Percentiles rank a stretch among this genome's conserved stretches.
Evolutionary conservation across 2,797 vertebrate genomes (phyloP).

Genomic region (Anas capensis): DNA sequence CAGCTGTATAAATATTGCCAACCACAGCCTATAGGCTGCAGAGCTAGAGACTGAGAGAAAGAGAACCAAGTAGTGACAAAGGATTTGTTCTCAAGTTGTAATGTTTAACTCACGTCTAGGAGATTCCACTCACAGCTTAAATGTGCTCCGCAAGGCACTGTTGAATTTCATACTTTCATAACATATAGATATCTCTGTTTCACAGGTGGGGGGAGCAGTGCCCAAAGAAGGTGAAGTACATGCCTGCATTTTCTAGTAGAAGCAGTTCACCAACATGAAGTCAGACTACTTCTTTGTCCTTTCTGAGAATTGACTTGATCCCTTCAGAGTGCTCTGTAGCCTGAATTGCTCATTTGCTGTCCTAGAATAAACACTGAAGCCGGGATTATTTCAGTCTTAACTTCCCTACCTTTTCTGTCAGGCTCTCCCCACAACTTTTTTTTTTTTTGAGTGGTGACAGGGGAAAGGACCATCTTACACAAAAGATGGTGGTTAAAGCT

Average conservation of each 20-base stretch:
- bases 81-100: background rate
- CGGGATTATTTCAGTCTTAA: background rate
- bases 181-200: background rate
- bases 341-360: background rate
- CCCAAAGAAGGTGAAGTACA: background rate
- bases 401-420: background rate
- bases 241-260: background rate
- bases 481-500: background rate
- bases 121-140: background rate
- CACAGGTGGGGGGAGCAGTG: background rate
- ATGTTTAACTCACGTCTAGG: background rate
- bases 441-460: background rate
- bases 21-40: background rate
- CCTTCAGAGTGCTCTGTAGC: background rate
- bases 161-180: background rate
- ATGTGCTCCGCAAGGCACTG: background rate
- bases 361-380: background rate
- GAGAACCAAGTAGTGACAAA: fast-evolving
- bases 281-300: background rate
- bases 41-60: background rate
- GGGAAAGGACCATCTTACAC: background rate
- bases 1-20: background rate
- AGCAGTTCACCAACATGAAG: background rate
- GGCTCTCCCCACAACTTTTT: background rate
- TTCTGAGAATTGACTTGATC: background rate